Base-by-base conservation (phyloP, 2,888 invertebrate species). In the Aricia artaxerxes region DNA sequence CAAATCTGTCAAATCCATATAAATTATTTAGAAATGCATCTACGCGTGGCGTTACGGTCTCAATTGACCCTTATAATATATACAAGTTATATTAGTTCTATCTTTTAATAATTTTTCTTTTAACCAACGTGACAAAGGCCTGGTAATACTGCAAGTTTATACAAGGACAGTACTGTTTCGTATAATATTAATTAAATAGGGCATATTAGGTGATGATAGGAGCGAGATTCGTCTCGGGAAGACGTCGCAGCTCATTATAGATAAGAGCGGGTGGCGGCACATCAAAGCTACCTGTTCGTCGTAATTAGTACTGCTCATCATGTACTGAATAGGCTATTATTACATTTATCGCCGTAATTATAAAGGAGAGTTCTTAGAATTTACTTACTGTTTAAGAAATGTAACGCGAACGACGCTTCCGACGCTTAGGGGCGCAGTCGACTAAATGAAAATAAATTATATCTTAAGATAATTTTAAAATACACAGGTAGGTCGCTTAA, bases 221-320 rank as follows among this genome's bases (percentile, higher is more conserved):
- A 75, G 76, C 76, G 57, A 76, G 76, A 49, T 73, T 73, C 73
- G 24, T 78, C 78, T 78, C 44, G 60, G 73, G 73, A 78, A 78
- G 78, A 73, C 78, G 78, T 53, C 78, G 72, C 60, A 69, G 78
- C 72, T 78, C 78, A 78, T 78, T 78, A 73, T 73, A 78, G 78
- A 78, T 78, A 78, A 78, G 78, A 78, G 78, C 78, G 78, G 60
- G 40, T 72, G 78, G 78, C 78, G 78, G 78, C 78, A 78, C 78
- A 78, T 78, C 78, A 78, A 78, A 73, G 73, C 73, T 60, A 78
- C 78, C 73, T 73, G 78, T 38, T 72, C 24, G 44, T 57, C 78
- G 78, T 73, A 78, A 78, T 78, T 78, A 78, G 78, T 73, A 60
- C 73, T 73, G 78, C 60, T 73, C 57, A 60, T 78, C 40, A 73